Conservation (phyloP, 1,140 invertebrate genomes). For the Drosophila micromelanica region DNA sequence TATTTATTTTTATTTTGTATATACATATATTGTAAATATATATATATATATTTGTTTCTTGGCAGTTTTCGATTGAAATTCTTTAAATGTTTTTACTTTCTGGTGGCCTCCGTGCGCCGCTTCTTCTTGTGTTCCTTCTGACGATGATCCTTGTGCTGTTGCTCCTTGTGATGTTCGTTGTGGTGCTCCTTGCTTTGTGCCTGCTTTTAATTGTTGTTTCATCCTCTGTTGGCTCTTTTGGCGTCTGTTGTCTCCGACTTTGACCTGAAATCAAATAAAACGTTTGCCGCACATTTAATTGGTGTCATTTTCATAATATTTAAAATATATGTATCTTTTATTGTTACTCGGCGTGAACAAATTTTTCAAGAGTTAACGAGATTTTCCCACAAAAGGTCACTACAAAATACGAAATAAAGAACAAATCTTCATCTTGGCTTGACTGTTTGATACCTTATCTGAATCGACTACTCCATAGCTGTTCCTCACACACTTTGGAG, state of each 20-base stretch:
- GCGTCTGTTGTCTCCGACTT: background rate
- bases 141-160: constrained; percentile 19
- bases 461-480: too few relatives aligned
- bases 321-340: constrained; percentile 16
- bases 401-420: background rate
- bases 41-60: constrained; percentile 58
- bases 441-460: constrained; percentile 9
- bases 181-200: constrained; percentile 2
- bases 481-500: too few relatives aligned
- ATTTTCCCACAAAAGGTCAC: constrained; percentile 26
- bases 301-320: constrained; percentile 29
- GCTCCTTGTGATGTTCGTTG: constrained; percentile 20
- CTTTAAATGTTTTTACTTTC: constrained; percentile 57
- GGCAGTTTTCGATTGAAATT: constrained; percentile 81
- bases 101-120: constrained; percentile 33
- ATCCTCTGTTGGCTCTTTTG: constrained; percentile 27
- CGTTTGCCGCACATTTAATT: constrained; percentile 53
- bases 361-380: constrained; percentile 25
- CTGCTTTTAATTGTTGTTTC: constrained; percentile 23
- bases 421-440: background rate
- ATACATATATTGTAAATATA: constrained; percentile 41
- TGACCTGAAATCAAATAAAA: constrained; percentile 34
- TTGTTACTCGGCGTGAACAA: constrained; percentile 19
- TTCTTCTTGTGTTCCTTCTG: constrained; percentile 6
- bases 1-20: constrained; percentile 26